Percentiles rank a stretch among this genome's conserved stretches.
Evolutionary conservation across 2,888 invertebrate species (phyloP).

Genomic region (Erpobdella octoculata): DNA sequence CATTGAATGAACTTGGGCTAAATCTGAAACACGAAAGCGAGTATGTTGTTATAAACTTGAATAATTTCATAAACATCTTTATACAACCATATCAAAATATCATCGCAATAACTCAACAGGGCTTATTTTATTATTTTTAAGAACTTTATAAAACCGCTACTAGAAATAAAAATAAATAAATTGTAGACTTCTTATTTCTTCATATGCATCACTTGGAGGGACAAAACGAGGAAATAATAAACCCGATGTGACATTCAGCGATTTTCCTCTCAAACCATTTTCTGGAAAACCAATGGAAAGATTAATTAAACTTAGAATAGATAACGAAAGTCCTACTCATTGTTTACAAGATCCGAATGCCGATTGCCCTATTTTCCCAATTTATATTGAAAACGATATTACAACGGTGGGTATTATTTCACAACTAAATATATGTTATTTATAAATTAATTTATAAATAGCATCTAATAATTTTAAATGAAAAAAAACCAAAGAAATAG

Average conservation of each 20-base stretch:
- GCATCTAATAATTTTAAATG: not conserved
- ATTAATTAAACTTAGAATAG: not conserved
- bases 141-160: no score
- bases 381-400: slow-evolving; percentile 12
- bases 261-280: not conserved
- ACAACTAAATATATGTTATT: not conserved
- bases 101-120: no score
- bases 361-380: not conserved
- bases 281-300: not conserved
- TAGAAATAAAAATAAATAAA: no score
- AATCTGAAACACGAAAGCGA: no score
- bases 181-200: no score
- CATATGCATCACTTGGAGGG: not conserved
- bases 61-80: no score
- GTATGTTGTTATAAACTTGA: no score
- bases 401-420: not conserved
- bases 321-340: not conserved
- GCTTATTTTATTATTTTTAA: no score
- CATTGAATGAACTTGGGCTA: no score
- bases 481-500: not conserved
- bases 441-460: not conserved
- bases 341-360: not conserved
- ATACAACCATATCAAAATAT: no score
- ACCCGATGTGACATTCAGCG: not conserved
- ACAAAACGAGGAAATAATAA: not conserved